Evolutionary conservation across 2,888 invertebrate species (phyloP).

Genomic region (Rhagonycha fulva): DNA sequence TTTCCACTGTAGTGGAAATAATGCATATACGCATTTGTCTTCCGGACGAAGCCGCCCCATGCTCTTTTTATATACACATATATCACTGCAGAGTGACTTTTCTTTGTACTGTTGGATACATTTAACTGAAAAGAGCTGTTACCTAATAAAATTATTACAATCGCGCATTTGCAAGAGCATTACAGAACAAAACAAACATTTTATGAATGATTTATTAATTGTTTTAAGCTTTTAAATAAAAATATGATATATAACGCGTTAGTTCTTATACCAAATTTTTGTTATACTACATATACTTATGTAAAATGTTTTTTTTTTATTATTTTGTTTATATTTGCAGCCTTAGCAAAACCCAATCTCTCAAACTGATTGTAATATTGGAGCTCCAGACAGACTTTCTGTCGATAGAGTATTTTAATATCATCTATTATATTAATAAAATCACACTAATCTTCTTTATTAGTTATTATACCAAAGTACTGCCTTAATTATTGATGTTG

Average conservation of each 20-base stretch:
- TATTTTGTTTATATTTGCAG: no score
- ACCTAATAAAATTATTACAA: constrained; percentile 14
- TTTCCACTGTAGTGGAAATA: constrained; percentile 54
- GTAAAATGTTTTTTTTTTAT: no score
- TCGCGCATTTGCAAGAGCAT: not conserved
- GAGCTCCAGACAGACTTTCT: no score
- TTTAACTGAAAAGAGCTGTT: constrained; percentile 10
- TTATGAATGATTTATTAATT: not conserved
- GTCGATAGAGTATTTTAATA: no score
- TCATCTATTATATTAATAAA: no score
- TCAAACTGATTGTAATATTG: no score
- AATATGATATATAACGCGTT: not conserved
- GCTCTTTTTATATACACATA: constrained; percentile 30
- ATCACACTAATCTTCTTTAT: no score
- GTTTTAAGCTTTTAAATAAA: not conserved
- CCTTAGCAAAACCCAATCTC: no score
- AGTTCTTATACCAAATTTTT: no score
- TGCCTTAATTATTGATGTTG: no score
- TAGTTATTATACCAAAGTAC: no score
- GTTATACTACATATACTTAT: no score
- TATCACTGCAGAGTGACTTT: constrained; percentile 25
- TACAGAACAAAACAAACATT: not conserved
- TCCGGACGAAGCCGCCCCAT: constrained; percentile 43
- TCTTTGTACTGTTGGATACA: constrained; percentile 8
- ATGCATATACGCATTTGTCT: constrained; percentile 57